phyloP scores from a whole-genome alignment of 2,888 invertebrate genomes.

The Euplexia lucipara region DNA sequence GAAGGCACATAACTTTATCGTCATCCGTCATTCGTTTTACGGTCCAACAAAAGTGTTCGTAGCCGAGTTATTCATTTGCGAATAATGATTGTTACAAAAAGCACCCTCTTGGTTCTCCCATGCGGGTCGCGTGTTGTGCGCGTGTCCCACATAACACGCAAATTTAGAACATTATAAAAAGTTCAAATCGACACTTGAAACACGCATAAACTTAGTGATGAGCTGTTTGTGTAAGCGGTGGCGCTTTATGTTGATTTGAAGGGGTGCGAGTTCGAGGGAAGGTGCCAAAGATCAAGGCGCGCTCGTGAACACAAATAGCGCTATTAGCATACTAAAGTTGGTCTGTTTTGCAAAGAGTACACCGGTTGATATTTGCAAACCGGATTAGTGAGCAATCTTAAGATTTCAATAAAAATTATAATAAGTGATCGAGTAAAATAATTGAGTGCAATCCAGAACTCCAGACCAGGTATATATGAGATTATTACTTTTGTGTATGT shows the following conservation, averaged over 20 bases:
- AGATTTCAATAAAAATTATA: conserved; percentile 61
- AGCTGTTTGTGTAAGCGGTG: conserved; percentile 70
- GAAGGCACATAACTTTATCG: conserved; percentile 67
- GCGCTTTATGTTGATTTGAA: conserved; percentile 64
- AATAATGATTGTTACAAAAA: conserved; percentile 76
- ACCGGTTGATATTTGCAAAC: conserved; percentile 86
- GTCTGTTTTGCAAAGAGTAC: conserved; percentile 74
- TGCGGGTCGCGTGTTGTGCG: conserved; percentile 88
- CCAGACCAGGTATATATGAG: neutral
- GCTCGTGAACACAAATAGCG: conserved; percentile 71
- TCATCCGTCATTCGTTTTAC: conserved; percentile 71
- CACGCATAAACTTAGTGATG: conserved; percentile 76
- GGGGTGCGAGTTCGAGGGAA: conserved; percentile 76
- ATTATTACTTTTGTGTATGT: no score
- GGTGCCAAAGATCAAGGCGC: conserved; percentile 83
- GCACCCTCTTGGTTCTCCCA: conserved; percentile 71
- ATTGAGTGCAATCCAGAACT: conserved; percentile 14
- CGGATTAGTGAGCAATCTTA: conserved; percentile 71
- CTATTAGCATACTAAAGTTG: conserved; percentile 81
- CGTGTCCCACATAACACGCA: conserved; percentile 88
- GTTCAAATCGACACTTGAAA: conserved; percentile 79
- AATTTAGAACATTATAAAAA: conserved; percentile 84
- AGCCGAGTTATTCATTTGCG: conserved; percentile 74
- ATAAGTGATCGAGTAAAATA: conserved; percentile 43
- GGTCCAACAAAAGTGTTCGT: conserved; percentile 66